phyloP scores from a whole-genome alignment of 2,888 invertebrate species.

The Drosophila prostipennis region DNA sequence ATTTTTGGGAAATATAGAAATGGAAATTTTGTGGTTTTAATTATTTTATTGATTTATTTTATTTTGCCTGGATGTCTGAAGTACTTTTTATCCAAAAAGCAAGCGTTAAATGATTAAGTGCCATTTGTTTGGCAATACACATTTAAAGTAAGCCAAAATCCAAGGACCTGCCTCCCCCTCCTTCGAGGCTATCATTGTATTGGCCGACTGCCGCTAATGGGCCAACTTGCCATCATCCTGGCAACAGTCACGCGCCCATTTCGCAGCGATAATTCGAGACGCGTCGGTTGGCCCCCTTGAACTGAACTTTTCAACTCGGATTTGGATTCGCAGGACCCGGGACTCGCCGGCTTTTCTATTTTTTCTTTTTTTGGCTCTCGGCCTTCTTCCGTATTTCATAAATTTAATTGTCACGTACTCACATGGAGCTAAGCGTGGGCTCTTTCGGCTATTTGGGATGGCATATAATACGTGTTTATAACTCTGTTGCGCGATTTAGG shows the following conservation, averaged over 20 bases:
- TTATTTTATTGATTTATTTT: too few species aligned
- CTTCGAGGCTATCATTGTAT: constrained; percentile 5
- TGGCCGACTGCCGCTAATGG: constrained; percentile 49
- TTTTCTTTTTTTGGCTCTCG: too few species aligned
- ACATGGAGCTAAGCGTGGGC: constrained; percentile 28
- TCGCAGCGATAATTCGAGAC: constrained; percentile 27
- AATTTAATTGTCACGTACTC: constrained; percentile 75
- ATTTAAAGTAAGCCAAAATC: background rate
- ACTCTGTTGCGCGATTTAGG: constrained; percentile 51
- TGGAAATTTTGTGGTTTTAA: too few species aligned
- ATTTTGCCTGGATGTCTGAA: too few species aligned
- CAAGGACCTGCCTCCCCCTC: background rate
- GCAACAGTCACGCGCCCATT: constrained; percentile 62
- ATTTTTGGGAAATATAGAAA: too few species aligned
- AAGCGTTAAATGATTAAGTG: too few species aligned
- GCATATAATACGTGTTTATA: constrained; percentile 71
- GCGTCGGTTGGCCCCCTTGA: constrained; percentile 36
- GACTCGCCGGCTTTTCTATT: background rate
- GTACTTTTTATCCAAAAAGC: too few species aligned
- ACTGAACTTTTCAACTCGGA: constrained; percentile 49
- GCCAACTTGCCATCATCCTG: constrained; percentile 48
- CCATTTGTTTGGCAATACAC: too few species aligned
- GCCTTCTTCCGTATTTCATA: constrained; percentile 60
- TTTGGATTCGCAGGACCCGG: constrained; percentile 4
- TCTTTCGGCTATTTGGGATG: constrained; percentile 5